phyloP scores from a whole-genome alignment of 2,113 vertebrate genomes.

The Eira barbara region DNA sequence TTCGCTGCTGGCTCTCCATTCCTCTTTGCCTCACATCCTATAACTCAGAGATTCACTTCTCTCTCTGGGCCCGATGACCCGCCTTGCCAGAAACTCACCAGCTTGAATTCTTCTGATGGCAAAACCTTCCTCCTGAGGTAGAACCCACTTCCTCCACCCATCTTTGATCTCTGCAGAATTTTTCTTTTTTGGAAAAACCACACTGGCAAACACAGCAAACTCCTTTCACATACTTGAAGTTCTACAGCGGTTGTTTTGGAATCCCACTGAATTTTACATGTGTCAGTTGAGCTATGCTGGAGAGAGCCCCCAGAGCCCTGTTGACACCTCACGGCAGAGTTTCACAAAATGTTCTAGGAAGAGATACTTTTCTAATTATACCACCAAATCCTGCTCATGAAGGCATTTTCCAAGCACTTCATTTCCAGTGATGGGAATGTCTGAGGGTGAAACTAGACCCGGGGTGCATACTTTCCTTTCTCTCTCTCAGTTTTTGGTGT shows the following conservation, averaged over 20 bases:
- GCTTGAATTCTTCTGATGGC: slow-evolving; percentile 67
- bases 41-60: not conserved
- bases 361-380: slow-evolving; percentile 77
- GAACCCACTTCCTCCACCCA: slow-evolving; percentile 52
- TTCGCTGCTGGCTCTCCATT: not conserved
- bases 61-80: not conserved
- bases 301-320: slow-evolving; percentile 51
- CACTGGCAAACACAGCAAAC: slow-evolving; percentile 66
- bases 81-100: slow-evolving; percentile 65
- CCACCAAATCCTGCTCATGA: slow-evolving; percentile 62
- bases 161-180: slow-evolving; percentile 62
- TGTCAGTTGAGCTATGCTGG: slow-evolving; percentile 56
- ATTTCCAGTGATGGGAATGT: slow-evolving; percentile 39
- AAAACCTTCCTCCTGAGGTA: slow-evolving; percentile 60
- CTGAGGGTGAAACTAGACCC: slow-evolving; percentile 62
- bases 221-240: slow-evolving; percentile 61
- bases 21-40: slow-evolving; percentile 8
- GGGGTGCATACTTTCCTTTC: slow-evolving; percentile 44
- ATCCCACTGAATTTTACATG: slow-evolving; percentile 60
- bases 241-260: slow-evolving; percentile 68
- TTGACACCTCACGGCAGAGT: slow-evolving; percentile 70
- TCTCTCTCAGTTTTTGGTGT: not conserved
- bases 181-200: slow-evolving; percentile 49
- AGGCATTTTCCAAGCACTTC: slow-evolving; percentile 64
- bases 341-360: slow-evolving; percentile 76